These are phyloP conservation scores for Trichopria drosophilae DNA, from an alignment of 2,888 invertebrate genomes.

Conservation along the genomic window DNA sequence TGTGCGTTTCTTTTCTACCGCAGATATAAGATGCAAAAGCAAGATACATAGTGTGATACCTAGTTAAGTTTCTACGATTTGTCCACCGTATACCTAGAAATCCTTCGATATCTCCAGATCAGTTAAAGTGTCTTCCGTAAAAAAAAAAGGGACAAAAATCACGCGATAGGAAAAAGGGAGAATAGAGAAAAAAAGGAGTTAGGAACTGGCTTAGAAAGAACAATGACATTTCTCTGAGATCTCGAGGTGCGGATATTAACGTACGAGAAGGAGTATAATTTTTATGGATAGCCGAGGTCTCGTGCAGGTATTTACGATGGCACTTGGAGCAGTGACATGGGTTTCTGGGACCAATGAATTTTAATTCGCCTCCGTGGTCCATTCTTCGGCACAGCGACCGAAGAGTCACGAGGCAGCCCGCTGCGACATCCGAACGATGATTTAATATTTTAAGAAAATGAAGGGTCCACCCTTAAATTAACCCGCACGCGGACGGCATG, in stretches of 20 bases:
- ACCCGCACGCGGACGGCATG: constrained; percentile 44
- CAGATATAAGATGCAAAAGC: too few species aligned
- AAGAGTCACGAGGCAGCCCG: constrained; percentile 47
- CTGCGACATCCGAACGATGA: constrained; percentile 57
- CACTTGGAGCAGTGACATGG: constrained; percentile 57
- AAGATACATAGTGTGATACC: too few species aligned
- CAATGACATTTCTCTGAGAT: constrained; percentile 32
- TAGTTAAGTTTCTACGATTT: too few species aligned
- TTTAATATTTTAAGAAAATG: constrained; percentile 58
- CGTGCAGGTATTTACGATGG: constrained; percentile 56
- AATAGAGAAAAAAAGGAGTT: background rate
- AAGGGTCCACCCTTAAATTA: constrained; percentile 53
- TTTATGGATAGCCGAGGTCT: constrained; percentile 47
- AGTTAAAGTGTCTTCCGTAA: too few species aligned
- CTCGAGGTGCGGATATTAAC: constrained; percentile 42
- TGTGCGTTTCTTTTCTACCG: too few species aligned
- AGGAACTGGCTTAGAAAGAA: too few species aligned
- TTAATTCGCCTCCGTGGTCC: constrained; percentile 53
- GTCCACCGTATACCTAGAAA: too few species aligned
- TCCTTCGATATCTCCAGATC: too few species aligned
- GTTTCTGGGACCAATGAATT: constrained; percentile 57
- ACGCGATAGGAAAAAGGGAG: background rate
- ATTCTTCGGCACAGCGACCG: constrained; percentile 27
- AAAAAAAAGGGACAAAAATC: too few species aligned
- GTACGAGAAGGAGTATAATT: constrained; percentile 46